These are phyloP conservation scores for Thecophora atra DNA, from an alignment of 2,888 invertebrate species.

Conservation along the genomic window DNA sequence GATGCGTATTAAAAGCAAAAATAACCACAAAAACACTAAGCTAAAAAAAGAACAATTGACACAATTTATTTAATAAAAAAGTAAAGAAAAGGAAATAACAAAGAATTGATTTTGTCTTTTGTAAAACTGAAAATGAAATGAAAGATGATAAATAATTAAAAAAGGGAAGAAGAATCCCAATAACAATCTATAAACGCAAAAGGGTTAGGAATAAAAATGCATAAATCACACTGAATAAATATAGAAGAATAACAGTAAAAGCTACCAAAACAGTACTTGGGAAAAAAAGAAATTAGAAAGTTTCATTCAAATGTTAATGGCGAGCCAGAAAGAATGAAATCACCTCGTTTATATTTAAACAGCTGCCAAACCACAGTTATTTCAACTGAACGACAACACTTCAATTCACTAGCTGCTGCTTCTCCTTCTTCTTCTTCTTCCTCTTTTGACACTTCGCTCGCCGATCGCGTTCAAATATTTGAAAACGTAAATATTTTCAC, in stretches of 20 bases:
- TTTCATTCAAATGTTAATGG: neutral
- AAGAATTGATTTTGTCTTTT: too few relatives aligned
- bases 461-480: neutral
- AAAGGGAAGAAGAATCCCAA: too few relatives aligned
- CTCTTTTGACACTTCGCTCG: neutral
- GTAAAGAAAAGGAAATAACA: neutral
- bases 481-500: neutral
- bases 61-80: slow-evolving; percentile 51
- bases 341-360: slow-evolving; percentile 26
- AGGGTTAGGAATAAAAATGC: too few relatives aligned
- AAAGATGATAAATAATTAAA: too few relatives aligned
- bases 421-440: neutral
- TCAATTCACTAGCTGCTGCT: neutral
- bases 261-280: too few relatives aligned
- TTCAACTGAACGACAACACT: too few relatives aligned
- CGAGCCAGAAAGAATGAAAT: neutral
- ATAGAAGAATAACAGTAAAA: too few relatives aligned
- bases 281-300: neutral
- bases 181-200: too few relatives aligned
- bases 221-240: too few relatives aligned
- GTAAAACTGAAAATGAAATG: too few relatives aligned
- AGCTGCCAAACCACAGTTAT: neutral
- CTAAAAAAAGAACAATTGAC: slow-evolving; percentile 45
- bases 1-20: slow-evolving; percentile 31
- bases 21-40: too few relatives aligned